Evolutionary conservation across 2,797 vertebrate species (phyloP), one percentile per base, ranked within the genome.

Genomic region (Pangasius krempfi): DNA sequence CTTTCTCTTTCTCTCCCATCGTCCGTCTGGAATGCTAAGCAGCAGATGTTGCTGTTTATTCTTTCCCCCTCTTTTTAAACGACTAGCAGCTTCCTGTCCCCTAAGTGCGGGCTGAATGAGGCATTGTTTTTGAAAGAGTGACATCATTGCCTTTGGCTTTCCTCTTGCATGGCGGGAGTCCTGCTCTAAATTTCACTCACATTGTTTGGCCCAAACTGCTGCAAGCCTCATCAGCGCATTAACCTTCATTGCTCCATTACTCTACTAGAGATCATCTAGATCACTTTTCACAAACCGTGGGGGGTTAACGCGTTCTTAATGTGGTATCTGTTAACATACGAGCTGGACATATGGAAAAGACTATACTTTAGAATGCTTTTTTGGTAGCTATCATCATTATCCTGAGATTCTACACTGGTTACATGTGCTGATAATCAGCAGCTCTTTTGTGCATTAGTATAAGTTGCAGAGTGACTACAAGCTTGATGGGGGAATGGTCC

Each of bases 81-180:
- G 93, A 90, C 93, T 93, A 70, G 92, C 90, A 85, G 93, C 94
- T 97, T 97, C 96, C 96, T 96, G 96, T 92, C 94, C 95, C 92
- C 93, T 87, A 85, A 93, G 93, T 94, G 93, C 92, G 89, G 90
- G 87, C 93, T 96, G 95, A 96, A 96, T 95, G 96, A 95, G 93
- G 95, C 94, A 96, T 96, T 97, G 96, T 96, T 95, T 93, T 91
- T 94, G 87, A 93, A 91, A 64, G 92, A 90, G 93, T 97, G 96
- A 96, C 95, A 95, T 97, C 96, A 96, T 94, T 92, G 92, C 94
- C 95, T 95, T 95, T 93, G 94, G 95, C 95, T 94, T 96, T 94
- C 93, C 95, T 94, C 93, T 93, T 90, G 93, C 92, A 78, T 94
- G 92, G 94, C 93, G 93, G 94, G 94, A 91, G 94, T 90, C 92